Evolutionary conservation across 2,888 invertebrate species (phyloP).

Genomic region (Rhorus exstirpatorius): DNA sequence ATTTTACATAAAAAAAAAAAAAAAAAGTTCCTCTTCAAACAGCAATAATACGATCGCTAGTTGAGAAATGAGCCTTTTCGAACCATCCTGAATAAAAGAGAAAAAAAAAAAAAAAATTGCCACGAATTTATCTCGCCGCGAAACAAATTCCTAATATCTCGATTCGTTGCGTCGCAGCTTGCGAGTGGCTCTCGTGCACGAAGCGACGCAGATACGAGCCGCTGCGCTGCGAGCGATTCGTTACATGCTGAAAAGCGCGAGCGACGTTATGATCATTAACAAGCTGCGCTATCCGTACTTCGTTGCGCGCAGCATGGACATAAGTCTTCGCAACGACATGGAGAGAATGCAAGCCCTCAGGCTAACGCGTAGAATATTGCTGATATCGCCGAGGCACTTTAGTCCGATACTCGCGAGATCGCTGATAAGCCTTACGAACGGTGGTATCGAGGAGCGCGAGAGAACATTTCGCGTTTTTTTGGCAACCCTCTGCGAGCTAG

Average conservation of each 20-base stretch:
- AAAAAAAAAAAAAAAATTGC: not conserved
- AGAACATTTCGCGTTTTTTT: constrained; percentile 94
- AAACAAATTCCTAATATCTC: too few relatives aligned
- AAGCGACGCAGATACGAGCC: constrained; percentile 95
- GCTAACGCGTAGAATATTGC: constrained; percentile 91
- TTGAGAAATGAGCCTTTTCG: too few relatives aligned
- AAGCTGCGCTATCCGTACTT: constrained; percentile 94
- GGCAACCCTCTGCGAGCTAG: constrained; percentile 95
- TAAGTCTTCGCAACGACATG: constrained; percentile 95
- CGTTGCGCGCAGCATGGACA: constrained; percentile 95
- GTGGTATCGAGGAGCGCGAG: constrained; percentile 93
- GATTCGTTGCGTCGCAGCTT: constrained; percentile 88
- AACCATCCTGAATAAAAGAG: too few relatives aligned
- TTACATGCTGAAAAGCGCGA: constrained; percentile 92
- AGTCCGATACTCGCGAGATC: constrained; percentile 93
- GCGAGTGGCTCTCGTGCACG: constrained; percentile 93
- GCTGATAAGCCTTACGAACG: constrained; percentile 93
- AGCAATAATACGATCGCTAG: too few relatives aligned
- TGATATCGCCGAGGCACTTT: constrained; percentile 89
- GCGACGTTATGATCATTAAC: constrained; percentile 93
- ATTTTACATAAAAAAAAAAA: too few relatives aligned
- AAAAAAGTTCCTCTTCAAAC: too few relatives aligned
- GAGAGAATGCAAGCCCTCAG: constrained; percentile 97
- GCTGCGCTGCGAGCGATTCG: constrained; percentile 95
- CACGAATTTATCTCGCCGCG: too few relatives aligned